These are phyloP conservation scores for Anoplopoma fimbria DNA, from an alignment of 2,113 vertebrate species.

Conservation along the genomic window DNA sequence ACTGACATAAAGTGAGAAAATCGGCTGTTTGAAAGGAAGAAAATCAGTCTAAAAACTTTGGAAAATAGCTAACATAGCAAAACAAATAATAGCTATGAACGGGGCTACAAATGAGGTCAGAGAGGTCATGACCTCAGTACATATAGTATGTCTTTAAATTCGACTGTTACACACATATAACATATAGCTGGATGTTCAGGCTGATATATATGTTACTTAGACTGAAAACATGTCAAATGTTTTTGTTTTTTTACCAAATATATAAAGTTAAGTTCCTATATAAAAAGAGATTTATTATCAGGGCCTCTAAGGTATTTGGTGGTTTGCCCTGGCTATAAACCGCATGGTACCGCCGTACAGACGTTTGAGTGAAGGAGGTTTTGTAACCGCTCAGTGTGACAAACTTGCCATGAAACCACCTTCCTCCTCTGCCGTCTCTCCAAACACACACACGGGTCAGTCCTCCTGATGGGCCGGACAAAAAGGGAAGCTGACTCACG, in stretches of 20 bases:
- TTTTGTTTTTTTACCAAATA: too few species aligned
- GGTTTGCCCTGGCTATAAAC: neutral
- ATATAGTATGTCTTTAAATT: neutral
- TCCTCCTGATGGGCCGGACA: constrained; percentile 31
- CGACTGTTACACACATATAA: too few species aligned
- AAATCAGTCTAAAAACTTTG: neutral
- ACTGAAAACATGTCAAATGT: too few species aligned
- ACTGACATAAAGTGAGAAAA: constrained; percentile 21
- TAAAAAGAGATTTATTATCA: too few species aligned
- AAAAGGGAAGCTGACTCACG: constrained; percentile 52
- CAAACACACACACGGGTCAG: constrained; percentile 31
- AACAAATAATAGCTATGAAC: neutral
- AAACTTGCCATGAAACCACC: neutral
- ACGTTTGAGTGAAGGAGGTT: constrained; percentile 2
- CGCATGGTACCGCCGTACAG: neutral
- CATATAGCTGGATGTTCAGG: too few species aligned
- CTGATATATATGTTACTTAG: too few species aligned
- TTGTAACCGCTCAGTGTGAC: constrained; percentile 22
- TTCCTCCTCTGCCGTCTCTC: constrained; percentile 14
- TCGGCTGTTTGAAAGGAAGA: neutral
- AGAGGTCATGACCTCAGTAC: neutral
- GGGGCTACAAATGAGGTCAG: neutral
- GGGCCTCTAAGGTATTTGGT: neutral
- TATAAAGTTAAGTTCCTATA: too few species aligned
- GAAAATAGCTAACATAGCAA: neutral